Percentiles rank a stretch among this genome's conserved stretches.
phyloP scores from a whole-genome alignment of 35 echinoderm and acorn worm genomes.

The Ophioderma brevispina region DNA sequence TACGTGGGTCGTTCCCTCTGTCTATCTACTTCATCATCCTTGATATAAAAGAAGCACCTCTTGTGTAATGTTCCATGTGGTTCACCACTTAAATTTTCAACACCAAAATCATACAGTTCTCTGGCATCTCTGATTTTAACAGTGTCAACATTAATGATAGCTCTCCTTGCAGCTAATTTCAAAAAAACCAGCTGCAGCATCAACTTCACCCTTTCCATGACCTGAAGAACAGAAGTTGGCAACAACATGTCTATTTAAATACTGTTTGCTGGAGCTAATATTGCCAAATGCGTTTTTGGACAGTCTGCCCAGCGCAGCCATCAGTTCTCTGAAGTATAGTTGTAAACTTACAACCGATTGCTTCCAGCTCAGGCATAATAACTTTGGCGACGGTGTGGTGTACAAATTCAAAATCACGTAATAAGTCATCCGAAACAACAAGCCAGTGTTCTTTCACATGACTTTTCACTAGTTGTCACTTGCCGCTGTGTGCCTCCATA shows the following conservation, averaged over 20 bases:
- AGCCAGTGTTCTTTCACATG: not conserved
- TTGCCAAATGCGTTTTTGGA: not conserved
- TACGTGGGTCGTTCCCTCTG: no score
- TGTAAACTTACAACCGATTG: not conserved
- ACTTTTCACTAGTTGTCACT: not conserved
- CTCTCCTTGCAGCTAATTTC: not conserved
- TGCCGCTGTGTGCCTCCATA: not conserved
- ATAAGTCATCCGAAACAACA: not conserved
- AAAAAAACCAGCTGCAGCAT: not conserved
- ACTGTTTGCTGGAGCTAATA: not conserved
- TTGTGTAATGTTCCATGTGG: no score
- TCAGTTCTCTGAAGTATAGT: not conserved
- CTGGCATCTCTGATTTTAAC: not conserved
- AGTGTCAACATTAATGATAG: not conserved
- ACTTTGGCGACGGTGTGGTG: not conserved
- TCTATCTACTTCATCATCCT: no score
- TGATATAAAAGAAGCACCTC: no score
- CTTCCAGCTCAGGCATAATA: not conserved
- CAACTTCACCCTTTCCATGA: not conserved
- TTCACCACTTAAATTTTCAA: no score
- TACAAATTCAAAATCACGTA: not conserved
- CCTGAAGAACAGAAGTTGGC: not conserved
- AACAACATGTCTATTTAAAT: not conserved
- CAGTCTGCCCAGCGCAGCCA: not conserved
- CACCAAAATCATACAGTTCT: not conserved